A percentile compares a stretch with the other conserved stretches of the same genome.
phyloP scores from a whole-genome alignment of 2,797 vertebrate genomes.

The Etheostoma nigrum region DNA sequence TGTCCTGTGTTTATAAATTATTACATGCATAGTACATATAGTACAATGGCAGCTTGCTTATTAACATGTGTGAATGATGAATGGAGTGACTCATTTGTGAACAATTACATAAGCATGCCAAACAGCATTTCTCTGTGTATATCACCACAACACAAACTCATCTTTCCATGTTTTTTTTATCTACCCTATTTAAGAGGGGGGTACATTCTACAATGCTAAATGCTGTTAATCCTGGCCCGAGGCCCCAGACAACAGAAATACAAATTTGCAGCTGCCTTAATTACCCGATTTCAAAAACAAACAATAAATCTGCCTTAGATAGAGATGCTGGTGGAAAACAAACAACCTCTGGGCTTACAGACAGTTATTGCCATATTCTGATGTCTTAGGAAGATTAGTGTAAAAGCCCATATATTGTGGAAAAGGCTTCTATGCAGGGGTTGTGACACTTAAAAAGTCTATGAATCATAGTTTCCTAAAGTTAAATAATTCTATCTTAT shows the following conservation, averaged over 20 bases:
- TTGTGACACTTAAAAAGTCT: conserved; percentile 52
- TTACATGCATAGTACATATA: not conserved
- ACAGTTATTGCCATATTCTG: conserved; percentile 69
- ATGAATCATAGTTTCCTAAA: conserved; percentile 28
- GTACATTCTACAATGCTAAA: conserved; percentile 79
- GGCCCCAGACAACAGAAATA: conserved; percentile 84
- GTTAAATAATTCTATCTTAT: conserved; percentile 45
- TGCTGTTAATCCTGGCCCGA: conserved; percentile 82
- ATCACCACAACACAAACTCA: conserved; percentile 65
- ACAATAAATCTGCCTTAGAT: conserved; percentile 78
- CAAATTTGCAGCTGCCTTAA: conserved; percentile 83
- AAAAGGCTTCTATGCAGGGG: conserved; percentile 23
- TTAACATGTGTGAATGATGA: conserved; percentile 38
- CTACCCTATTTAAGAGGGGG: conserved; percentile 71
- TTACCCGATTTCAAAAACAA: conserved; percentile 84
- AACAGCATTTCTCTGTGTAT: conserved; percentile 35
- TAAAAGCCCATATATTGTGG: conserved; percentile 42
- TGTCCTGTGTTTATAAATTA: not conserved
- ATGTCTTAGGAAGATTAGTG: conserved; percentile 66
- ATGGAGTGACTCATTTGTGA: conserved; percentile 37
- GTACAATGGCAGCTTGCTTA: conserved; percentile 5
- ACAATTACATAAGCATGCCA: conserved; percentile 58
- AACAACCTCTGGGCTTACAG: conserved; percentile 72
- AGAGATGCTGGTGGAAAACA: conserved; percentile 78
- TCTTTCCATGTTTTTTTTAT: conserved; percentile 70